Base-by-base conservation (phyloP, 2,113 vertebrate species). In the Procavia capensis region DNA sequence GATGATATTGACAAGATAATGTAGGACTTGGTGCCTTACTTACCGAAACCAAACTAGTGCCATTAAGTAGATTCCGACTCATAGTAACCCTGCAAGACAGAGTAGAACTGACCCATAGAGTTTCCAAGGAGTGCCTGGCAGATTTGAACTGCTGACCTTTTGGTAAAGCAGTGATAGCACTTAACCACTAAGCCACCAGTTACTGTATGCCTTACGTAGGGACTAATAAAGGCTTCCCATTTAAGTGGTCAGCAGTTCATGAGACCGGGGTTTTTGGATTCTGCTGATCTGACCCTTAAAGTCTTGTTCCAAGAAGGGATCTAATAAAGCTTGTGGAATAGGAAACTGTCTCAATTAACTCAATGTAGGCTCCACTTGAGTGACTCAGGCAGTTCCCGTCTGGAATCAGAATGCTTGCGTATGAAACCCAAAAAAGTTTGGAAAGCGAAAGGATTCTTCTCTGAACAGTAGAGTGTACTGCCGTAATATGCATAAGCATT, bases 381-480 rank as follows among this genome's bases (percentile, higher is more conserved):
- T 94, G 93, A 95, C 29, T 95, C 92, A 45, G n/a, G n/a, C n/a
- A n/a, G 70, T 89, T 79, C 50, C 87, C 82, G 5, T 0, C 1
- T 16, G 70, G 20, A 92, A 64, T 63, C 19, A 31, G 61, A 80
- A 59, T 43, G 59, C 25, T 76, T 75, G 79, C 64, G 59, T 41
- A 54, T 50, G 24, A 45, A 96, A 74, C 66, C 43, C 50, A 72
- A 1, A 2, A 2, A 29, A 24, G 43, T 57, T 24, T 64, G 94
- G 43, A 78, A 90, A 88, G 88, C 57, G 50, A 81, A 93, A 78
- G 64, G 82, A 24, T n/a, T 54, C 68, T 86, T 88, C n/a, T 34
- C 63, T 61, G 39, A 70, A 88, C 31, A 59, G 50, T 0, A 9
- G 41, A 70, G 66, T 6, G 9, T 34, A 34, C 31, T 78, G 54